Percentiles rank a stretch among this genome's conserved stretches.
These are phyloP conservation scores for Chlorodrepanis virens DNA, from an alignment of 2,113 vertebrate species.

Conservation along the genomic window DNA sequence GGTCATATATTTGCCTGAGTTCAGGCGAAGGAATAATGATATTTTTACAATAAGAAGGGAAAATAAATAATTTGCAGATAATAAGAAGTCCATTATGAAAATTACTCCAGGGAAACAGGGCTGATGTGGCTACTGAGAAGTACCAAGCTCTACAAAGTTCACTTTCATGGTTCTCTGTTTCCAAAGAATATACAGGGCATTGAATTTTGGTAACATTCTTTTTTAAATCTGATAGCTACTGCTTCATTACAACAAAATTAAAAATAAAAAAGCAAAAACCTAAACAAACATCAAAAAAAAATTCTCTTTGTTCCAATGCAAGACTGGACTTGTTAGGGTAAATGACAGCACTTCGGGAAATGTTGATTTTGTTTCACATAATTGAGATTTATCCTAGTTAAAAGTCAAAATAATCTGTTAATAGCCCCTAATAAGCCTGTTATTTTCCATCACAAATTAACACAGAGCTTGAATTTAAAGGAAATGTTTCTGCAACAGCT, in stretches of 20 bases:
- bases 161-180: background rate
- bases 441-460: constrained; percentile 27
- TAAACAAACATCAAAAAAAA: background rate
- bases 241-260: background rate
- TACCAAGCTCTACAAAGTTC: background rate
- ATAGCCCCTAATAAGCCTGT: background rate
- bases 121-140: background rate
- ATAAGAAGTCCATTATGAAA: background rate
- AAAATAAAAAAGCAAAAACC: fast-evolving
- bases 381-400: background rate
- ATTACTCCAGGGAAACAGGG: background rate
- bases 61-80: background rate
- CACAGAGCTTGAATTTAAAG: background rate
- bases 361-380: background rate
- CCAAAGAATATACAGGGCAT: background rate
- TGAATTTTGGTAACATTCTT: background rate
- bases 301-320: background rate
- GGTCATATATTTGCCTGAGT: background rate
- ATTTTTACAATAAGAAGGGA: background rate
- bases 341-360: background rate
- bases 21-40: background rate
- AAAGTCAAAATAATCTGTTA: constrained; percentile 4
- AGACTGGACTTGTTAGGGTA: background rate
- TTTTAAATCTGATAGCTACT: background rate
- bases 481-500: constrained; percentile 27